A percentile compares a stretch with the other conserved stretches of the same genome.
phyloP scores from a whole-genome alignment of 2,113 vertebrate genomes.

The Balaenoptera acutorostrata region DNA sequence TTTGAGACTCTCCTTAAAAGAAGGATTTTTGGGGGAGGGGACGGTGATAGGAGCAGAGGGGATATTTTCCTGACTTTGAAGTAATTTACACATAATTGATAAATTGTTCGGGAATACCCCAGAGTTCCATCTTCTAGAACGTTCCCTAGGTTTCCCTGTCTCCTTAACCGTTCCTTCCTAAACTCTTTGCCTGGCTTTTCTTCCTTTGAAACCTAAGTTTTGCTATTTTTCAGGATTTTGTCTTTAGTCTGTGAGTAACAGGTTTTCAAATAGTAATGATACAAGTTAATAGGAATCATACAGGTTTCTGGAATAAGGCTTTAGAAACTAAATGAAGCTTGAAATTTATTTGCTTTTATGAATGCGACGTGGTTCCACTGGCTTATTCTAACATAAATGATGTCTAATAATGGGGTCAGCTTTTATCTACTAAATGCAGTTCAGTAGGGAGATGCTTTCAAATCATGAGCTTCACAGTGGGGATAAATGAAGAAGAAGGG shows the following conservation, averaged over 20 bases:
- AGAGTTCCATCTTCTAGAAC: background rate
- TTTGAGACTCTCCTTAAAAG: background rate
- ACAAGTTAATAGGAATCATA: background rate
- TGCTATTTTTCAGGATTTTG: background rate
- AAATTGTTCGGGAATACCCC: background rate
- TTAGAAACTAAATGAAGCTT: background rate
- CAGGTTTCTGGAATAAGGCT: background rate
- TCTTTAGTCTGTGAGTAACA: background rate
- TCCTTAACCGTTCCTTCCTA: background rate
- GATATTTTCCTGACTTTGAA: background rate
- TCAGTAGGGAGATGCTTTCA: background rate
- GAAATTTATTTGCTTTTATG: background rate
- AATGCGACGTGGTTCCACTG: background rate
- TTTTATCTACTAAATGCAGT: background rate
- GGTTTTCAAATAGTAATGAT: background rate
- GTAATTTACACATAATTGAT: background rate
- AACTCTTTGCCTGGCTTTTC: background rate
- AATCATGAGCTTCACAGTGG: background rate
- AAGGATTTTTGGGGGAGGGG: background rate
- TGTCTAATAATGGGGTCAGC: background rate
- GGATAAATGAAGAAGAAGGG: background rate
- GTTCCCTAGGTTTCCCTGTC: background rate
- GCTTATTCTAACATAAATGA: background rate
- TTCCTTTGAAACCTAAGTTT: background rate
- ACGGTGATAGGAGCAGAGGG: background rate